These are phyloP conservation scores for Copsychus sechellarum DNA, from an alignment of 2,113 vertebrate species.

Conservation along the genomic window DNA sequence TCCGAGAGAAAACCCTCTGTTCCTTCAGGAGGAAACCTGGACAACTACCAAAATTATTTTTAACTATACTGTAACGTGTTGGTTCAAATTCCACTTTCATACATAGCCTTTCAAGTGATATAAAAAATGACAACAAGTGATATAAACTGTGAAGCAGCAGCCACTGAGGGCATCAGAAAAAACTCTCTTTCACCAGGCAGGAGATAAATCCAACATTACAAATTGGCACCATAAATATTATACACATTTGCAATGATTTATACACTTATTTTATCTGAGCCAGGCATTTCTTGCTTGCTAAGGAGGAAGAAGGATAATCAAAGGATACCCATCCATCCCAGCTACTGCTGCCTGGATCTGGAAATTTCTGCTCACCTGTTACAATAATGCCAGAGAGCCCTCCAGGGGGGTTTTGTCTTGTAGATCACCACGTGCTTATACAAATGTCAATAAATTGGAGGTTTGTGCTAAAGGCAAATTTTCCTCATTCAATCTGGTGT, in stretches of 20 bases:
- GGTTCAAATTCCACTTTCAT: slow-evolving; percentile 25
- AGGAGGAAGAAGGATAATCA: not conserved
- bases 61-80: not conserved
- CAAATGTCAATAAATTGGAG: not conserved
- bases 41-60: slow-evolving; percentile 22
- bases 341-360: not conserved
- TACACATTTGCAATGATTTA: not conserved
- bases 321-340: not conserved
- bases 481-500: not conserved
- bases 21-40: slow-evolving; percentile 17
- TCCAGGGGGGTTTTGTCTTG: not conserved
- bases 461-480: not conserved
- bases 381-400: not conserved
- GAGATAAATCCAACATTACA: slow-evolving; percentile 23
- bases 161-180: not conserved
- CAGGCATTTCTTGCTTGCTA: not conserved
- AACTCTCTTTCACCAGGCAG: not conserved
- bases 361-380: not conserved
- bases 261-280: slow-evolving; percentile 11
- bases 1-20: not conserved
- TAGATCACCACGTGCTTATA: not conserved
- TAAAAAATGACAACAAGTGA: slow-evolving; percentile 33
- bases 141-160: not conserved
- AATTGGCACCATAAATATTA: slow-evolving; percentile 49
- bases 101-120: not conserved